A percentile compares a stretch with the other conserved stretches of the same genome.
Conservation (phyloP, 2,888 invertebrate species). For the Magallana nippona region DNA sequence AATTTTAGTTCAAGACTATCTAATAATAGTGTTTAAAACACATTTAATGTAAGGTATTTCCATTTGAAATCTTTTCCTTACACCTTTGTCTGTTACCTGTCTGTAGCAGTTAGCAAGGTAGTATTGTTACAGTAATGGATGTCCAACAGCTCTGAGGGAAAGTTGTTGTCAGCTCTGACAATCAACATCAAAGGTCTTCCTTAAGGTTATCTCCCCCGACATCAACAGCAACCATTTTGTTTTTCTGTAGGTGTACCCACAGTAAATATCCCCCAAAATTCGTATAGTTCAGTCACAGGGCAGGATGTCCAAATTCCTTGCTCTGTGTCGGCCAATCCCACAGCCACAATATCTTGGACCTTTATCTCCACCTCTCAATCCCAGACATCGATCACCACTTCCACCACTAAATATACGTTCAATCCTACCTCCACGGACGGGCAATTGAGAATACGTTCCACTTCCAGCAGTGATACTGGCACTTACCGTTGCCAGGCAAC, state of each 20-base stretch:
- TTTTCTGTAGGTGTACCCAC: slow-evolving; percentile 11
- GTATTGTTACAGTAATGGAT: neutral
- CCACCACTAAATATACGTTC: slow-evolving; percentile 23
- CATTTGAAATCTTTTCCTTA: neutral
- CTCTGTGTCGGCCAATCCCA: slow-evolving; percentile 30
- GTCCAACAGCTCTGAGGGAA: neutral
- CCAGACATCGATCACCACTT: neutral
- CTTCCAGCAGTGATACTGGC: slow-evolving; percentile 42
- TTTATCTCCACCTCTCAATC: slow-evolving; percentile 30
- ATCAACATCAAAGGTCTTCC: neutral
- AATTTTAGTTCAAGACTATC: neutral
- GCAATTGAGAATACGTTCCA: slow-evolving; percentile 37
- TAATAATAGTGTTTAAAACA: neutral
- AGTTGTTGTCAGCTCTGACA: neutral
- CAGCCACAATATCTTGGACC: slow-evolving; percentile 14
- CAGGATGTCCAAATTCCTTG: slow-evolving; percentile 38
- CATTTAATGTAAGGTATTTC: neutral
- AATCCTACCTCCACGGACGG: neutral
- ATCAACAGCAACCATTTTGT: slow-evolving; percentile 19
- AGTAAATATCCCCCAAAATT: slow-evolving; percentile 26
- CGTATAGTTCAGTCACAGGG: slow-evolving; percentile 36
- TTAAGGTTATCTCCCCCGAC: neutral
- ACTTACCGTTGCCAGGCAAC: slow-evolving; percentile 45
- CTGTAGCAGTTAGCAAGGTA: neutral
- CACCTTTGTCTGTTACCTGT: neutral